Conservation (phyloP, 2,113 vertebrate genomes). For the Rattus norvegicus region DNA sequence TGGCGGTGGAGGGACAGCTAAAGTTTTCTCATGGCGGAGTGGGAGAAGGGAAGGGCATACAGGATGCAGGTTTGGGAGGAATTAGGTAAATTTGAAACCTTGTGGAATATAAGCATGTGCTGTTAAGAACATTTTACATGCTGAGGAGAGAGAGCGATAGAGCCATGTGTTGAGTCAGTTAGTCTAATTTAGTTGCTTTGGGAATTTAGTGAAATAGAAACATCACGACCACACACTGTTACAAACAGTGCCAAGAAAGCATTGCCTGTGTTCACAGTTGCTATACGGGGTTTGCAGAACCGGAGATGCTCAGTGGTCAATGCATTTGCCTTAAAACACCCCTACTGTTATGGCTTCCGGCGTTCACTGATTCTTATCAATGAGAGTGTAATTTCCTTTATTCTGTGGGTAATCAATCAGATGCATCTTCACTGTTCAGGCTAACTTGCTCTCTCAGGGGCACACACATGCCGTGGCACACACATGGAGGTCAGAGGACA, state of each 20-base stretch:
- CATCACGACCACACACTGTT: background rate
- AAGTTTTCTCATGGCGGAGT: background rate
- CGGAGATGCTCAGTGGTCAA: background rate
- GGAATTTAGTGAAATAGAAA: background rate
- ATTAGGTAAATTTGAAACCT: background rate
- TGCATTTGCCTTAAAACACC: slow-evolving; percentile 23
- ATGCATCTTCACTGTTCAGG: background rate
- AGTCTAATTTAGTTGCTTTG: slow-evolving; percentile 9
- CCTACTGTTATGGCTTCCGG: background rate
- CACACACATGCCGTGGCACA: background rate
- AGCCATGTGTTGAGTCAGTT: background rate
- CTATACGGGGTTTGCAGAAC: background rate
- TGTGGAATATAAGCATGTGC: background rate
- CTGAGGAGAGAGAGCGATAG: slow-evolving; percentile 6
- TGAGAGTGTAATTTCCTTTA: background rate
- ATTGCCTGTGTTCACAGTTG: background rate
- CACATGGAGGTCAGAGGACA: background rate
- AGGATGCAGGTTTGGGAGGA: background rate
- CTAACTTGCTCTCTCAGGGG: background rate
- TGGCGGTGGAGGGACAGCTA: background rate
- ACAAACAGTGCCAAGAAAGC: background rate
- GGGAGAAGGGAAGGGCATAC: background rate
- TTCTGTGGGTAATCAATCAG: background rate
- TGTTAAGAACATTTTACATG: background rate
- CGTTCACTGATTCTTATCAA: background rate